Percentiles rank a stretch among this genome's conserved stretches.
Conservation (phyloP, 2,888 invertebrate genomes). For the Ypsolopha scabrella region DNA sequence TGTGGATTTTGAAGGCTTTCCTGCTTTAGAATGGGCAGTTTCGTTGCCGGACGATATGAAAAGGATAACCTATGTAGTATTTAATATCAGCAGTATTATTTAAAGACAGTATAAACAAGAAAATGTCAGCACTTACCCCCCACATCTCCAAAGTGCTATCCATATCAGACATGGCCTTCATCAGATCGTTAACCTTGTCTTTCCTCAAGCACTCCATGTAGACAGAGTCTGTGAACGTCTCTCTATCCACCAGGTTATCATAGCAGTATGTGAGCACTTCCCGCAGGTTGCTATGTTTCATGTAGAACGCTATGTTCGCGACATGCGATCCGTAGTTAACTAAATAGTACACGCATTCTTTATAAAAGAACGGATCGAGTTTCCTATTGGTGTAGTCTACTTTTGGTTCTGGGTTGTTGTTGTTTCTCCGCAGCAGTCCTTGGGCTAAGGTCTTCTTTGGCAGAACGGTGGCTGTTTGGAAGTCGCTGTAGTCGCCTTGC, state of each 20-base stretch:
- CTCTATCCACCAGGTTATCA: slow-evolving; percentile 75
- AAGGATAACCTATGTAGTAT: no score
- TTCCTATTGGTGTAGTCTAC: slow-evolving; percentile 37
- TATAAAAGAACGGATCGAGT: slow-evolving; percentile 72
- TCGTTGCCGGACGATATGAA: not conserved
- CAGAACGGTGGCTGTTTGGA: slow-evolving; percentile 44
- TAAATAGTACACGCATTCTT: slow-evolving; percentile 87
- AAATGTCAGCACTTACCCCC: slow-evolving; percentile 61
- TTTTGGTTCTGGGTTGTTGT: slow-evolving; percentile 43
- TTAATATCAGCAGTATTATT: no score
- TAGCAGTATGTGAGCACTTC: slow-evolving; percentile 79
- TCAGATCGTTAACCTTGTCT: slow-evolving; percentile 71
- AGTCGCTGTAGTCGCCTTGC: slow-evolving; percentile 67
- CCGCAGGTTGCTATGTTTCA: slow-evolving; percentile 76
- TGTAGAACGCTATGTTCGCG: slow-evolving; percentile 80
- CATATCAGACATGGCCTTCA: slow-evolving; percentile 73
- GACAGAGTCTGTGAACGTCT: slow-evolving; percentile 78
- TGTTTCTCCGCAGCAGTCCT: slow-evolving; percentile 49
- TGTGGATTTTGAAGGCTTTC: no score
- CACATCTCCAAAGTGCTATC: slow-evolving; percentile 77
- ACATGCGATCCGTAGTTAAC: slow-evolving; percentile 82
- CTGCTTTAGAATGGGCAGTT: slow-evolving; percentile 4
- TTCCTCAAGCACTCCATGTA: slow-evolving; percentile 77
- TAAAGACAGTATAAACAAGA: no score
- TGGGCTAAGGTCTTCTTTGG: slow-evolving; percentile 54